phyloP scores from a whole-genome alignment of 2,113 vertebrate species.

The Riparia riparia region DNA sequence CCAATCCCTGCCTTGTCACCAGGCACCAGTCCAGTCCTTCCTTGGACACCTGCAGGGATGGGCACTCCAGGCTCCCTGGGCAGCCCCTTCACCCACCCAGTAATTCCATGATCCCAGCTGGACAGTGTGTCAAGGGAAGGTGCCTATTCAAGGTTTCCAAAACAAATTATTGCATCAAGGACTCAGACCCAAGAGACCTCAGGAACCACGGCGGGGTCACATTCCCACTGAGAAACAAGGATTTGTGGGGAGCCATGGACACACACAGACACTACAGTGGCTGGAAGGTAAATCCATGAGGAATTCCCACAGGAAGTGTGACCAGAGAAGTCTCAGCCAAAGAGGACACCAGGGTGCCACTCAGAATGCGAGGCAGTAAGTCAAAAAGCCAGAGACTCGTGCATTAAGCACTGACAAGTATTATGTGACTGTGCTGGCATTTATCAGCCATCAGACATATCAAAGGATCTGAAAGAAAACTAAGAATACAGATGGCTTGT shows the following conservation, averaged over 20 bases:
- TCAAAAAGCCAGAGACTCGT: not conserved
- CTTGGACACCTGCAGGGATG: not conserved
- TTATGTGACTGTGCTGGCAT: not conserved
- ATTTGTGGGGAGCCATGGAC: not conserved
- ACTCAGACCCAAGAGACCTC: not conserved
- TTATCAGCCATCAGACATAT: not conserved
- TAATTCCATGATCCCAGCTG: not conserved
- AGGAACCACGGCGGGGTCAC: accelerated
- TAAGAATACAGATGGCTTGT: not conserved
- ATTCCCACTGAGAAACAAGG: not conserved
- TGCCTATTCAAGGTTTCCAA: not conserved
- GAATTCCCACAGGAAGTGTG: not conserved
- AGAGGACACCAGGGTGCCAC: not conserved
- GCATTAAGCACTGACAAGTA: not conserved
- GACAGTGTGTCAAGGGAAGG: accelerated
- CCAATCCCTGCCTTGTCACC: not conserved
- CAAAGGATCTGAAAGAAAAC: conserved; percentile 7
- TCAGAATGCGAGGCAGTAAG: not conserved
- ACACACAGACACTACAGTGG: not conserved
- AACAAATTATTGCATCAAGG: not conserved
- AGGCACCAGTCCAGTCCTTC: not conserved
- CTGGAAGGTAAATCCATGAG: not conserved
- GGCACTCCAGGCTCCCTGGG: not conserved
- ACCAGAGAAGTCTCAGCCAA: not conserved
- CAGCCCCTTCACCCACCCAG: not conserved